phyloP scores from a whole-genome alignment of 2,888 invertebrate genomes.

The Lithodes maja region DNA sequence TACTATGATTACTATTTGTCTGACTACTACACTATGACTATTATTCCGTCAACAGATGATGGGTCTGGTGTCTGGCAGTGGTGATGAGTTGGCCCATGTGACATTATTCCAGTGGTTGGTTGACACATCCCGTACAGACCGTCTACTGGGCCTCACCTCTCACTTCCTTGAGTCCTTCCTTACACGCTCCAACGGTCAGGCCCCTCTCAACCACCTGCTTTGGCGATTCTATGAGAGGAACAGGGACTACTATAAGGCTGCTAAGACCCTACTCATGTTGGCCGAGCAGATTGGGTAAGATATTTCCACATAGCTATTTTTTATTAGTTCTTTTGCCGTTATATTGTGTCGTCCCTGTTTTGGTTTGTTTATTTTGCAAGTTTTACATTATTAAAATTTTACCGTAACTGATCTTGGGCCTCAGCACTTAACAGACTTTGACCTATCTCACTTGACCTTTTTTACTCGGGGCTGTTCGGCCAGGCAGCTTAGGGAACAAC shows the following conservation, averaged over 20 bases:
- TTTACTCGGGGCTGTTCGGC: too few relatives aligned
- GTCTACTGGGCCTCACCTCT: slow-evolving; percentile 75
- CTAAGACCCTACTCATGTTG: slow-evolving; percentile 89
- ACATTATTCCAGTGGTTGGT: slow-evolving; percentile 96
- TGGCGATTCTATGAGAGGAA: slow-evolving; percentile 98
- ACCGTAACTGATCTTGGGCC: too few relatives aligned
- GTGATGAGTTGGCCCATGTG: slow-evolving; percentile 92
- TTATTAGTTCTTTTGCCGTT: too few relatives aligned
- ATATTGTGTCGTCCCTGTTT: too few relatives aligned
- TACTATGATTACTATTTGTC: too few relatives aligned
- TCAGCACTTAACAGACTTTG: neutral
- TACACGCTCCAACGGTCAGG: slow-evolving; percentile 75
- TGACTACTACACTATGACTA: neutral
- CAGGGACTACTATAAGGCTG: slow-evolving; percentile 93
- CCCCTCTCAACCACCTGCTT: slow-evolving; percentile 85
- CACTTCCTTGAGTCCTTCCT: slow-evolving; percentile 87
- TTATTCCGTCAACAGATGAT: slow-evolving; percentile 61
- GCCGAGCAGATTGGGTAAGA: slow-evolving; percentile 80
- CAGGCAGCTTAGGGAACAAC: too few relatives aligned
- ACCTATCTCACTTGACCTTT: too few relatives aligned
- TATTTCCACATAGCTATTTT: neutral
- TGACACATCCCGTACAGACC: slow-evolving; percentile 75
- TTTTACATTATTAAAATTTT: neutral
- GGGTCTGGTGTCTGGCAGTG: slow-evolving; percentile 70
- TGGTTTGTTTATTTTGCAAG: too few relatives aligned